Evolutionary conservation across 1,140 invertebrate species (phyloP).

Genomic region (Procambarus virginalis): DNA sequence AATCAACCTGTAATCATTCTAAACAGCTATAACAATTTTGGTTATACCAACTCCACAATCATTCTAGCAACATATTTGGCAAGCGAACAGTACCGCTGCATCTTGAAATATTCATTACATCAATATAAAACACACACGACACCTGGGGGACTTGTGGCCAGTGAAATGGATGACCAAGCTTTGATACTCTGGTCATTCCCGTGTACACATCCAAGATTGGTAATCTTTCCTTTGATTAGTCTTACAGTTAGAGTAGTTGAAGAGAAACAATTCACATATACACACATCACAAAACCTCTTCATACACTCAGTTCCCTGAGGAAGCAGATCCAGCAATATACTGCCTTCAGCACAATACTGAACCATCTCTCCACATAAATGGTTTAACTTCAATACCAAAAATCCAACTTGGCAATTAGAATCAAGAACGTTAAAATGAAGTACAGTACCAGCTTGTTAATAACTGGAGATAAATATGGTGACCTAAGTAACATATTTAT

Average conservation of each 20-base stretch:
- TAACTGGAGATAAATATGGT: neutral
- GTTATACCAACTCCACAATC: neutral
- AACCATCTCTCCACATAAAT: slow-evolving; percentile 5
- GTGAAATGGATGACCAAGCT: neutral
- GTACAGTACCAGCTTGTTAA: neutral
- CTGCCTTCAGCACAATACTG: slow-evolving; percentile 24
- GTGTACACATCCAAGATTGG: neutral
- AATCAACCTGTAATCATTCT: neutral
- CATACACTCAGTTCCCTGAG: slow-evolving; percentile 47
- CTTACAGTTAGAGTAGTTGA: neutral
- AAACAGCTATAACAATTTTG: neutral
- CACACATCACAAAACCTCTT: slow-evolving; percentile 21
- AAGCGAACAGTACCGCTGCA: neutral
- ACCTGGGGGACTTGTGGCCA: neutral
- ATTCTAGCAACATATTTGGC: neutral
- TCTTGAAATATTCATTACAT: neutral
- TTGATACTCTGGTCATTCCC: neutral
- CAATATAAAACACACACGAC: neutral
- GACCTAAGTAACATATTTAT: neutral
- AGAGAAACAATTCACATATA: slow-evolving; percentile 10
- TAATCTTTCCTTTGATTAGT: slow-evolving; percentile 3
- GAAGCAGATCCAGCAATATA: slow-evolving; percentile 38
- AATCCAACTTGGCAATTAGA: neutral
- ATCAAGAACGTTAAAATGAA: neutral
- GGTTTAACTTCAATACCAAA: neutral